These are phyloP conservation scores for Odontocerum albicorne DNA, from an alignment of 2,888 invertebrate genomes.

Conservation along the genomic window DNA sequence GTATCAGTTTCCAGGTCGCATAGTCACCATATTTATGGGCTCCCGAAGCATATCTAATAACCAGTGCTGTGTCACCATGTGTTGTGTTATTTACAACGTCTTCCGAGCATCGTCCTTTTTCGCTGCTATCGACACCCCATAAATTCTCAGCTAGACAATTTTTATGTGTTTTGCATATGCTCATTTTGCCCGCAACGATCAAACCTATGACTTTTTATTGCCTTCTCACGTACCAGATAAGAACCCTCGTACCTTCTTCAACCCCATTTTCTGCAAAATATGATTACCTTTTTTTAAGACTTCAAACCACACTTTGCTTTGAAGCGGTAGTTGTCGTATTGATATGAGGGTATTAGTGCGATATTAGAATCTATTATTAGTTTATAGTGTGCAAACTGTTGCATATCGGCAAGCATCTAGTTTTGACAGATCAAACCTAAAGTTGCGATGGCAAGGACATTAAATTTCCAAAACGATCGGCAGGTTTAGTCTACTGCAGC, in stretches of 20 bases:
- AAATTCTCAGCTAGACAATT: constrained; percentile 29
- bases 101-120: constrained; percentile 7
- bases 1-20: no score
- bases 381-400: no score
- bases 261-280: neutral
- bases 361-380: no score
- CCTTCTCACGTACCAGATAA: constrained; percentile 25
- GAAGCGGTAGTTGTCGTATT: no score
- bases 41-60: neutral
- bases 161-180: constrained; percentile 35
- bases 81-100: constrained; percentile 9
- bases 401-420: no score
- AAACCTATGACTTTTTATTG: constrained; percentile 32
- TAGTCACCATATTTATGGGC: neutral
- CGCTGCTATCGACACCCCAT: constrained; percentile 32
- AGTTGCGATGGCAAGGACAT: no score
- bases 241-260: constrained; percentile 8
- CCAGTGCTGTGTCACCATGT: constrained; percentile 13
- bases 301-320: neutral
- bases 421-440: no score
- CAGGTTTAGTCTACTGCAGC: no score
- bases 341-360: no score
- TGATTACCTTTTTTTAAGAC: neutral
- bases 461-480: no score
- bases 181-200: constrained; percentile 11